Evolutionary conservation across 1,140 invertebrate genomes (phyloP).

Genomic region (Euwallacea fornicatus): DNA sequence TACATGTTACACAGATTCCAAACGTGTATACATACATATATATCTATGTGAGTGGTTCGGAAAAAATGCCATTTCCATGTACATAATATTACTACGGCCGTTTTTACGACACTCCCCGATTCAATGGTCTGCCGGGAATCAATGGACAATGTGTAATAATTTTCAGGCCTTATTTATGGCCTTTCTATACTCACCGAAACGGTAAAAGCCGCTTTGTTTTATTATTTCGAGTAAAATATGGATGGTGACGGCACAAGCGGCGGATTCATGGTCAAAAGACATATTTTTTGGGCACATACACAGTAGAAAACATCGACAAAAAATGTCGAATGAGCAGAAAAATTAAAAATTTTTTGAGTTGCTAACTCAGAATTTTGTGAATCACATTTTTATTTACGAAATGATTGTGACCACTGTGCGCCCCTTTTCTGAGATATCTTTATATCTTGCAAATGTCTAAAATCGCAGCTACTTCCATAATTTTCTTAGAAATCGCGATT

Average conservation of each 20-base stretch:
- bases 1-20: slow-evolving; percentile 26
- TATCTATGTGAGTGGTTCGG: slow-evolving; percentile 11
- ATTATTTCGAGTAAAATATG: slow-evolving; percentile 11
- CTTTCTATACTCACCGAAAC: slow-evolving; percentile 15
- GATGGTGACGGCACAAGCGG: too few relatives aligned
- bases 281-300: background rate
- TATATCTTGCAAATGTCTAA: too few relatives aligned
- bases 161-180: slow-evolving; percentile 24
- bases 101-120: slow-evolving; percentile 30
- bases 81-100: slow-evolving; percentile 13
- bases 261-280: too few relatives aligned
- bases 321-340: too few relatives aligned
- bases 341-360: too few relatives aligned
- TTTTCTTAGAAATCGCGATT: too few relatives aligned
- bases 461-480: too few relatives aligned
- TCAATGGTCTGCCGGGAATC: slow-evolving; percentile 25
- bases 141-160: slow-evolving; percentile 33
- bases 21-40: background rate
- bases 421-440: too few relatives aligned
- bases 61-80: slow-evolving; percentile 17
- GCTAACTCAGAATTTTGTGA: too few relatives aligned
- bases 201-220: slow-evolving; percentile 17
- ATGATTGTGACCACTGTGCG: too few relatives aligned
- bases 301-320: too few relatives aligned
- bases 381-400: too few relatives aligned